These are phyloP conservation scores for Tetramorium parvispinum DNA, from an alignment of 1,140 invertebrate species.

Conservation along the genomic window DNA sequence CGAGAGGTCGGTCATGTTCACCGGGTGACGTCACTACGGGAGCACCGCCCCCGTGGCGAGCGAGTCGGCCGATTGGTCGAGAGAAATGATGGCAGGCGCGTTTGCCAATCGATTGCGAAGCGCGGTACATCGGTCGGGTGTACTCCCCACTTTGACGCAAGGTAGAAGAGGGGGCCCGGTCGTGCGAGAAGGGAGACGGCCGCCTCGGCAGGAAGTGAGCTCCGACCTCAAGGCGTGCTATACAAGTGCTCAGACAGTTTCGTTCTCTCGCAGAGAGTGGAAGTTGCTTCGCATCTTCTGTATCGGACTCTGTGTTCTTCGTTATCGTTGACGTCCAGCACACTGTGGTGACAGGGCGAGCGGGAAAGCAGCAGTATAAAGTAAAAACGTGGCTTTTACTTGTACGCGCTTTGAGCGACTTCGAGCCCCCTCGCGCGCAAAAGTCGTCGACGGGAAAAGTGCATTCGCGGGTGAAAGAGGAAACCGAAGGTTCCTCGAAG, in stretches of 20 bases:
- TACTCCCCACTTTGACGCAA: conserved; percentile 45
- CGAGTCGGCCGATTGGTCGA: conserved; percentile 78
- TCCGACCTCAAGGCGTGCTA: conserved; percentile 68
- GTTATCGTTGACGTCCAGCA: not conserved
- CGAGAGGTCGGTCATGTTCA: conserved; percentile 77
- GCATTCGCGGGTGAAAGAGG: not conserved
- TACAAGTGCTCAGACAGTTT: conserved; percentile 79
- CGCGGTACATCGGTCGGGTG: conserved; percentile 70
- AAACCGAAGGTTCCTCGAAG: not conserved
- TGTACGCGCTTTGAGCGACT: not conserved
- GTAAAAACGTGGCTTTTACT: not conserved
- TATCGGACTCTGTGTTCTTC: not conserved
- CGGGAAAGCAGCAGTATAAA: not conserved
- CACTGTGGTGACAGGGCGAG: not conserved
- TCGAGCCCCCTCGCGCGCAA: no score
- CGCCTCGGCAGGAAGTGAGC: conserved; percentile 78
- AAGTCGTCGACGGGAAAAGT: not conserved
- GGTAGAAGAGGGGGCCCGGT: conserved; percentile 17
- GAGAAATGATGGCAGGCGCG: conserved; percentile 84
- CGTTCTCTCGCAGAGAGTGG: conserved; percentile 79
- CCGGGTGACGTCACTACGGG: conserved; percentile 76
- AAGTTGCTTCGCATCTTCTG: conserved; percentile 62
- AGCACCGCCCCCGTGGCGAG: conserved; percentile 66
- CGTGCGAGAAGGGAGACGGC: conserved; percentile 58
- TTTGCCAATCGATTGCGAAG: conserved; percentile 83